Evolutionary conservation across 2,113 vertebrate species (phyloP).

Genomic region (Mormoops blainvillei): DNA sequence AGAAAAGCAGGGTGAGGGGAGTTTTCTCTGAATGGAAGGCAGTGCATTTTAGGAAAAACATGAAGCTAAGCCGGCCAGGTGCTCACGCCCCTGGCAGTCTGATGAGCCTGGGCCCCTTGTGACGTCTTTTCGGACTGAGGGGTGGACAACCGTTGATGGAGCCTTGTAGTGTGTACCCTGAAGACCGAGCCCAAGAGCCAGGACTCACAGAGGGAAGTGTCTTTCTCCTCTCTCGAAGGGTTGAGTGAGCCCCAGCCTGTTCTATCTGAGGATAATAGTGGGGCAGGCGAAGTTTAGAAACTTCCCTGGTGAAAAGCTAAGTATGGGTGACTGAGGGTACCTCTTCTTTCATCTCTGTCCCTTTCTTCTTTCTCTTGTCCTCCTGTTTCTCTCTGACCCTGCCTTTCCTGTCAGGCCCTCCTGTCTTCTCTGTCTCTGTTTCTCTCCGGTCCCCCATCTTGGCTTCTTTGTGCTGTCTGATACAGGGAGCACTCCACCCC

Average conservation of each 20-base stretch:
- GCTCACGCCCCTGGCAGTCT: no score
- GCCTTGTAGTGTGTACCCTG: neutral
- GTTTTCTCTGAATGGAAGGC: neutral
- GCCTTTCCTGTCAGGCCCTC: neutral
- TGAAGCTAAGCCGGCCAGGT: accelerated
- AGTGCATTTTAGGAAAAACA: neutral
- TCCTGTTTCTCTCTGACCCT: neutral
- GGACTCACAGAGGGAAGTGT: neutral
- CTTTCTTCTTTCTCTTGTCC: neutral
- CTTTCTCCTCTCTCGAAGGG: neutral
- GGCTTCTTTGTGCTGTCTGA: neutral
- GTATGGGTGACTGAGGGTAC: neutral
- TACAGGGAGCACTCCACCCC: neutral
- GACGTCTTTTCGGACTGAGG: neutral
- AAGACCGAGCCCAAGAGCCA: neutral
- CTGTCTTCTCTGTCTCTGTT: neutral
- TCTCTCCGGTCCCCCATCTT: neutral
- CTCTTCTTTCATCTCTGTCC: neutral
- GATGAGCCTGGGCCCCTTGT: neutral
- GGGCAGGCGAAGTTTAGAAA: neutral
- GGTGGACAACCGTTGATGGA: accelerated
- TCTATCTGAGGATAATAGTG: neutral
- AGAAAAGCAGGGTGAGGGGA: neutral
- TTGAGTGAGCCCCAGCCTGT: neutral
- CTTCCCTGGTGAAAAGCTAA: neutral